Percentiles rank a stretch among this genome's conserved stretches.
phyloP scores from a whole-genome alignment of 2,797 vertebrate genomes.

The Ispidina lecontei region DNA sequence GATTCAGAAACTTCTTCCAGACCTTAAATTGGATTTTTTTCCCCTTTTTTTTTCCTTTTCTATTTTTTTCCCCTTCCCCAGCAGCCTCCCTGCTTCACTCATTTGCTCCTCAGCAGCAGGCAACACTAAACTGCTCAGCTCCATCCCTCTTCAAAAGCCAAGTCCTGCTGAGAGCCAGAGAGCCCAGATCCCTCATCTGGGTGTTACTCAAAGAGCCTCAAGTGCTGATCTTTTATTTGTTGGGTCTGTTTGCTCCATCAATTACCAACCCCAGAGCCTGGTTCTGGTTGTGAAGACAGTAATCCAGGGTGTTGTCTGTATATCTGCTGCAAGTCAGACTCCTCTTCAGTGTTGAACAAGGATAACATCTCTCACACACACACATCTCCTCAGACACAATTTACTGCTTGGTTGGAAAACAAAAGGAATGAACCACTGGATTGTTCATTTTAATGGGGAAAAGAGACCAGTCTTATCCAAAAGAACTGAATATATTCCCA shows the following conservation, averaged over 20 bases:
- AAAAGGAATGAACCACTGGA: background rate
- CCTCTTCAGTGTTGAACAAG: background rate
- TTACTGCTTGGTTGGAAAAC: background rate
- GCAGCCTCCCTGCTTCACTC: background rate
- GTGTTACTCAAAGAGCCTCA: background rate
- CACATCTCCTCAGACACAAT: background rate
- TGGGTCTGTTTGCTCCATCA: background rate
- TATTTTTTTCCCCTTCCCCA: background rate
- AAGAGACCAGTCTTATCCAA: background rate
- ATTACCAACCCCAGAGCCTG: background rate
- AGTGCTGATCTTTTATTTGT: background rate
- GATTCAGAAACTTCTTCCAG: background rate
- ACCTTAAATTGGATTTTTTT: background rate
- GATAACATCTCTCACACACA: background rate
- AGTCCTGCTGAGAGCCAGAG: background rate
- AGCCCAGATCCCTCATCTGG: background rate
- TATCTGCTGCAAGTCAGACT: background rate
- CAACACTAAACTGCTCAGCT: background rate
- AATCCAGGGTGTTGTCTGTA: background rate
- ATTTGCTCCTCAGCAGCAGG: background rate
- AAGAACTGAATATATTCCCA: background rate
- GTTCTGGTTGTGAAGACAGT: background rate
- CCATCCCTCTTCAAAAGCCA: background rate
- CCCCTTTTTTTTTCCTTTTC: too few species aligned
- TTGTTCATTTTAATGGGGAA: background rate